These are phyloP conservation scores for Nipponacmea schrenckii DNA, from an alignment of 2,888 invertebrate genomes.

Conservation along the genomic window DNA sequence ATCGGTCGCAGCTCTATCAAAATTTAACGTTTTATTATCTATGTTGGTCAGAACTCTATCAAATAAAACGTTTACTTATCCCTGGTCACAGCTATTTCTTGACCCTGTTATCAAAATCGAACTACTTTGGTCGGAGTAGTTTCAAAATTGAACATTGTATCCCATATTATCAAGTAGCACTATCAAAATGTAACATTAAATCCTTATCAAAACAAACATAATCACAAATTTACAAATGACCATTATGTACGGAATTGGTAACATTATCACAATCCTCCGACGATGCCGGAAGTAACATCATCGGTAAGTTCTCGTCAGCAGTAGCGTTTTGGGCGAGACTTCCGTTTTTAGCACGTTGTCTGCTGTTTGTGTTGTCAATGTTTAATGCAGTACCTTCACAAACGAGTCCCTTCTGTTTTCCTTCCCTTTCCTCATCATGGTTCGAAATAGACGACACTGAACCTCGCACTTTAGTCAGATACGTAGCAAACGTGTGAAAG, in stretches of 20 bases:
- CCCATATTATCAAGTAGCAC: no score
- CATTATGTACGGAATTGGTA: not conserved
- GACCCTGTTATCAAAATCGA: no score
- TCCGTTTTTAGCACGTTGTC: not conserved
- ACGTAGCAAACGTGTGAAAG: conserved; percentile 23
- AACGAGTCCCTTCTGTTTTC: not conserved
- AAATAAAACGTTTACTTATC: no score
- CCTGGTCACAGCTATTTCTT: no score
- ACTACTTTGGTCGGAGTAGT: no score
- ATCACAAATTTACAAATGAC: not conserved
- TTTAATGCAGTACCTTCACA: conserved; percentile 12
- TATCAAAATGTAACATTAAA: no score
- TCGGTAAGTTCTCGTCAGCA: conserved; percentile 19
- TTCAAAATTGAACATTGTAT: no score
- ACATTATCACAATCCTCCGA: not conserved
- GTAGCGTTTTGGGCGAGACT: conserved; percentile 4
- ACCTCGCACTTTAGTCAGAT: conserved; percentile 16
- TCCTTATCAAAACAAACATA: no score
- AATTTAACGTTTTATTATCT: no score
- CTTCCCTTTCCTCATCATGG: conserved; percentile 12
- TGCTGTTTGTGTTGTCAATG: conserved; percentile 3
- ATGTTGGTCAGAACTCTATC: no score
- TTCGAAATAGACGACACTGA: conserved; percentile 15
- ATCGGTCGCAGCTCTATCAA: no score
- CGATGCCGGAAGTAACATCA: conserved; percentile 3